A percentile compares a stretch with the other conserved stretches of the same genome.
phyloP scores from a whole-genome alignment of 2,113 vertebrate genomes.

The Gracilinanus agilis region DNA sequence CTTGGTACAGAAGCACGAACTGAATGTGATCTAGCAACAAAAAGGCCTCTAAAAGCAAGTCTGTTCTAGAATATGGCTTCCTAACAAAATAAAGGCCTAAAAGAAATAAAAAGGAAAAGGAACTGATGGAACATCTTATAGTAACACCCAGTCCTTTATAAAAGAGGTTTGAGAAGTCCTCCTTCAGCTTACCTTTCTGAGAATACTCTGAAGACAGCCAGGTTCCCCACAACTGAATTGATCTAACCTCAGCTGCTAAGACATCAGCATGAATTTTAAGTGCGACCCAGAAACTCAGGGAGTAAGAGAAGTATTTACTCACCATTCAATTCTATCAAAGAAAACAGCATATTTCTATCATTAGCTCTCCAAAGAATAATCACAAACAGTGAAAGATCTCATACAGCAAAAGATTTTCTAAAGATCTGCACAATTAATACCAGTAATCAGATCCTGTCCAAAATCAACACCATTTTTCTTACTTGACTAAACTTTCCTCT shows the following conservation, averaged over 20 bases:
- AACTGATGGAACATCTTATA: background rate
- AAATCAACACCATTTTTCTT: slow-evolving; percentile 65
- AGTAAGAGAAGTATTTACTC: slow-evolving; percentile 37
- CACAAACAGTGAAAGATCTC: background rate
- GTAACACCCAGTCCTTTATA: background rate
- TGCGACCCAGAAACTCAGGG: slow-evolving; percentile 66
- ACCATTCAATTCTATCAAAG: slow-evolving; percentile 71
- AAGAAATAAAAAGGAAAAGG: background rate
- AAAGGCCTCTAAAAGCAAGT: slow-evolving; percentile 5
- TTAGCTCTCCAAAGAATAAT: slow-evolving; percentile 62
- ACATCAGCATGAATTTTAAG: slow-evolving; percentile 66
- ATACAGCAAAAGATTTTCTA: background rate
- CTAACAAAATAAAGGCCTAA: slow-evolving; percentile 15
- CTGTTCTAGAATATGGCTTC: background rate
- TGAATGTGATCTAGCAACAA: background rate
- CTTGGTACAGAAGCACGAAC: background rate
- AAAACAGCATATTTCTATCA: slow-evolving; percentile 64
- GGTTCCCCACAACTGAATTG: slow-evolving; percentile 70
- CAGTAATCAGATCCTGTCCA: slow-evolving; percentile 36
- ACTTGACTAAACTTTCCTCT: slow-evolving; percentile 45
- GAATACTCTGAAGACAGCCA: slow-evolving; percentile 56
- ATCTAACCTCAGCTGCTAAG: slow-evolving; percentile 72
- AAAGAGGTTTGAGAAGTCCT: slow-evolving; percentile 17
- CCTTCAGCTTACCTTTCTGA: slow-evolving; percentile 66
- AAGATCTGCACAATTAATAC: slow-evolving; percentile 26